A percentile compares a stretch with the other conserved stretches of the same genome.
These are phyloP conservation scores for Ophion slaviceki DNA, from an alignment of 2,888 invertebrate genomes.

Conservation along the genomic window DNA sequence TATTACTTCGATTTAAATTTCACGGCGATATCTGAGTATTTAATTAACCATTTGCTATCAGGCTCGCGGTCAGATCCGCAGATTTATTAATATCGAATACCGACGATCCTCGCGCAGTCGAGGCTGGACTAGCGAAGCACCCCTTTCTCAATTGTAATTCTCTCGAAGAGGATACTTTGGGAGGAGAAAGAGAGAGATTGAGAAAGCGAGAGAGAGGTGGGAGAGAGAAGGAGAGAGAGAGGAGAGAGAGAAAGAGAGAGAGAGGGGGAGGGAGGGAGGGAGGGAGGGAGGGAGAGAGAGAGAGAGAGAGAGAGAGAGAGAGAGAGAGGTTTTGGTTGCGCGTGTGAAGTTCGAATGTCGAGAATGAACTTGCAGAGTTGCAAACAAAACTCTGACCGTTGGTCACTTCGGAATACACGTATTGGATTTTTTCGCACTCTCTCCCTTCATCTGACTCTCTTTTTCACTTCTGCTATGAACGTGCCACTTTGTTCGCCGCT, in stretches of 20 bases:
- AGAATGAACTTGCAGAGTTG: not conserved
- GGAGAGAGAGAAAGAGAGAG: too few relatives aligned
- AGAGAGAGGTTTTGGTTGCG: conserved; percentile 11
- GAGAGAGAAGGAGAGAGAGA: too few relatives aligned
- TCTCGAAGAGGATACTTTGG: not conserved
- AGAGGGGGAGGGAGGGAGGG: not conserved
- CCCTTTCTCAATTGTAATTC: not conserved
- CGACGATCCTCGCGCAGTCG: conserved; percentile 2
- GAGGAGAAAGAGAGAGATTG: too few relatives aligned
- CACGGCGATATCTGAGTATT: not conserved
- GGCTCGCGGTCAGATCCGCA: too few relatives aligned
- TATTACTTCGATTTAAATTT: not conserved
- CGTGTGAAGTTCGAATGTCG: conserved; percentile 27
- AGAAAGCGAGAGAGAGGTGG: not conserved
- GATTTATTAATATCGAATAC: not conserved
- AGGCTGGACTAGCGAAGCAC: not conserved
- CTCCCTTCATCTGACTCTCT: conserved; percentile 41
- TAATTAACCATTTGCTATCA: not conserved
- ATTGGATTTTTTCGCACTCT: conserved; percentile 33
- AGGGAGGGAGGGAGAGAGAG: not conserved
- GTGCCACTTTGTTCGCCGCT: conserved; percentile 52
- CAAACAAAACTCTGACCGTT: conserved; percentile 68
- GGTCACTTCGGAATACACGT: conserved; percentile 32
- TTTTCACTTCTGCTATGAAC: conserved; percentile 51
- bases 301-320: not conserved